Percentiles rank a stretch among this genome's conserved stretches.
Evolutionary conservation across 30 jellyfish, hydroid and myxozoan species (phyloP).

Genomic region (Turritopsis dohrnii): DNA sequence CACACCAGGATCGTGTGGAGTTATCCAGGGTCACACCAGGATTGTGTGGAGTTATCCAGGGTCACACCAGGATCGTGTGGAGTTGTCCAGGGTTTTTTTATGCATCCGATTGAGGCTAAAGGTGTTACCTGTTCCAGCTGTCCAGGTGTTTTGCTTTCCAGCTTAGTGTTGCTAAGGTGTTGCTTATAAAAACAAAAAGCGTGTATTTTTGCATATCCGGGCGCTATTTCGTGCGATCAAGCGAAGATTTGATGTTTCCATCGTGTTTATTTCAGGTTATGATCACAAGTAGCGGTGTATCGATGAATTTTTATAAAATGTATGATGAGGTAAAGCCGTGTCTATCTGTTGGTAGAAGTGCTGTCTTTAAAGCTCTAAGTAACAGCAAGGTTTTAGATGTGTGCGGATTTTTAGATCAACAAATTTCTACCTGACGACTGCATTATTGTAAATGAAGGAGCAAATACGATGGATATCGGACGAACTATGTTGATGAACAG

Average conservation of each 20-base stretch:
- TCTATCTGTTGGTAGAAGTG: background rate
- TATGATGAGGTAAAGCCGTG: conserved; percentile 43
- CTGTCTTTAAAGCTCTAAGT: background rate
- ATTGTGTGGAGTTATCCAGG: too few relatives aligned
- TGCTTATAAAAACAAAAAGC: too few relatives aligned
- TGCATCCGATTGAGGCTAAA: too few relatives aligned
- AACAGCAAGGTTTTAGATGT: background rate
- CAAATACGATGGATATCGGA: conserved; percentile 87
- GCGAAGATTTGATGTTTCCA: background rate
- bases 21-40: too few relatives aligned
- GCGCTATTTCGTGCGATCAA: too few relatives aligned
- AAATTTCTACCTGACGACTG: conserved; percentile 55
- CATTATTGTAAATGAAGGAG: conserved; percentile 75
- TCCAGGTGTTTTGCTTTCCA: too few relatives aligned
- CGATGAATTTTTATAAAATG: conserved; percentile 76
- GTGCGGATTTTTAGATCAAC: background rate
- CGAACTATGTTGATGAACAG: conserved; percentile 64
- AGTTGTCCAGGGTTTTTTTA: too few relatives aligned
- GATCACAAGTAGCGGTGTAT: conserved; percentile 32
- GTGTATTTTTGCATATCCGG: too few relatives aligned
- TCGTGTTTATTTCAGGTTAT: background rate
- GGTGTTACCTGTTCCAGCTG: too few relatives aligned
- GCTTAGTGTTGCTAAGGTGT: too few relatives aligned
- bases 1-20: too few relatives aligned
- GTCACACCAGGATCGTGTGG: too few relatives aligned